Evolutionary conservation across 2,888 invertebrate genomes (phyloP).

Genomic region (Tenthredo scrophulariae): DNA sequence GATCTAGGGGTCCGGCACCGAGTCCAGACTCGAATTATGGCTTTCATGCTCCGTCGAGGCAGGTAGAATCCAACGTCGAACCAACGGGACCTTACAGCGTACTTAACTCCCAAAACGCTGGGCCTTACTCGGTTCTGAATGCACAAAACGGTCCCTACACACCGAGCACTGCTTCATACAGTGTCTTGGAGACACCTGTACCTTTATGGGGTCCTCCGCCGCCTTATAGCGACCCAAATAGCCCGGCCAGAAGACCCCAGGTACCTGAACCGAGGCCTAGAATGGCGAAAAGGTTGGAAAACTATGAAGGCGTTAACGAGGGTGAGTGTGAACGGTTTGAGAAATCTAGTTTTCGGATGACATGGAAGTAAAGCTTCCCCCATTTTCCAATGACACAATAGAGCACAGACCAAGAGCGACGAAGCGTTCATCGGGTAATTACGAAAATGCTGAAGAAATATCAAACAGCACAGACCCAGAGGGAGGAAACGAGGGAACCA

Average conservation of each 20-base stretch:
- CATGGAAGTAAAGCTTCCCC: not conserved
- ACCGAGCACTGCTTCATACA: conserved; percentile 72
- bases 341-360: not conserved
- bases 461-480: conserved; percentile 72
- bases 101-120: conserved; percentile 74
- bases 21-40: conserved; percentile 91
- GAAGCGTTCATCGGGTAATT: conserved; percentile 71
- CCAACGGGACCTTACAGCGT: conserved; percentile 82
- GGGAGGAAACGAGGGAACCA: conserved; percentile 69
- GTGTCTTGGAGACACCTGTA: conserved; percentile 73
- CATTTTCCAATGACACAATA: not conserved
- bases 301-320: conserved; percentile 71
- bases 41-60: conserved; percentile 74
- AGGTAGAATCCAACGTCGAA: conserved; percentile 66
- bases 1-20: conserved; percentile 75
- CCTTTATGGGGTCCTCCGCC: conserved; percentile 93
- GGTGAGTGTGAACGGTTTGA: conserved; percentile 60
- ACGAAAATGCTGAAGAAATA: conserved; percentile 75
- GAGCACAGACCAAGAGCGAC: conserved; percentile 56
- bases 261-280: conserved; percentile 75
- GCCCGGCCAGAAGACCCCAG: conserved; percentile 81
- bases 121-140: conserved; percentile 71
- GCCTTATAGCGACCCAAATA: conserved; percentile 91
- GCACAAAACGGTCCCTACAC: conserved; percentile 70
- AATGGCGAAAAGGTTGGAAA: conserved; percentile 79